Conservation (phyloP, 2,113 vertebrate genomes). For the Crotalus horridus region DNA sequence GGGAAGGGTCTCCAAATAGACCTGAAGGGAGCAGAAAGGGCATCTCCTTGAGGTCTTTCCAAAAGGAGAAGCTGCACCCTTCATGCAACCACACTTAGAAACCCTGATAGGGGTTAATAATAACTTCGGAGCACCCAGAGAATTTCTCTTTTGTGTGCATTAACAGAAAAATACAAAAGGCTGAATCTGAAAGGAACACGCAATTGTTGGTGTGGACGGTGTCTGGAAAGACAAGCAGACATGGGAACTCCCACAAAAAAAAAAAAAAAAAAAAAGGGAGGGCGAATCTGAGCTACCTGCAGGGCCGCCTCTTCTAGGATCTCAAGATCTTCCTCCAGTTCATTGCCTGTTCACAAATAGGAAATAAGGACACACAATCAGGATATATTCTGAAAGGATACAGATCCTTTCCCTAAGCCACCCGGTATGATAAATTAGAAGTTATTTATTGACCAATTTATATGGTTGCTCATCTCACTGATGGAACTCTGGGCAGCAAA, state of each 20-base stretch:
- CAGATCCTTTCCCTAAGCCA: neutral
- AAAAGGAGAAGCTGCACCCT: neutral
- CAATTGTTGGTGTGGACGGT: neutral
- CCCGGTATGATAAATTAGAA: neutral
- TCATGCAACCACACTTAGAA: neutral
- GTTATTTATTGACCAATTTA: neutral
- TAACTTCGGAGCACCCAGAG: neutral
- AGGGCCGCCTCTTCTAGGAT: conserved; percentile 97
- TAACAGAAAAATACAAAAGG: neutral
- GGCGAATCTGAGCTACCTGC: conserved; percentile 73
- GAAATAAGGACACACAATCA: neutral
- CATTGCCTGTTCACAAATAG: conserved; percentile 79
- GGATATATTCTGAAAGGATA: neutral
- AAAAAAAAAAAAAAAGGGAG: neutral
- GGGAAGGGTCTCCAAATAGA: neutral
- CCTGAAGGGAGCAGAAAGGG: neutral
- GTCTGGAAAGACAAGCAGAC: neutral
- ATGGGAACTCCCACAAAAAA: neutral
- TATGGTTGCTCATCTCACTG: neutral
- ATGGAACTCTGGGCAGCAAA: neutral
- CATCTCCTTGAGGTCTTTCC: neutral
- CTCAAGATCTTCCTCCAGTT: conserved; percentile 96
- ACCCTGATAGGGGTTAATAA: neutral
- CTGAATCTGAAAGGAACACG: neutral
- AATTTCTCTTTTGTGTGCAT: neutral